Percentiles rank a stretch among this genome's conserved stretches.
Evolutionary conservation across 2,888 invertebrate genomes (phyloP).

Genomic region (Dryobotodes eremita): DNA sequence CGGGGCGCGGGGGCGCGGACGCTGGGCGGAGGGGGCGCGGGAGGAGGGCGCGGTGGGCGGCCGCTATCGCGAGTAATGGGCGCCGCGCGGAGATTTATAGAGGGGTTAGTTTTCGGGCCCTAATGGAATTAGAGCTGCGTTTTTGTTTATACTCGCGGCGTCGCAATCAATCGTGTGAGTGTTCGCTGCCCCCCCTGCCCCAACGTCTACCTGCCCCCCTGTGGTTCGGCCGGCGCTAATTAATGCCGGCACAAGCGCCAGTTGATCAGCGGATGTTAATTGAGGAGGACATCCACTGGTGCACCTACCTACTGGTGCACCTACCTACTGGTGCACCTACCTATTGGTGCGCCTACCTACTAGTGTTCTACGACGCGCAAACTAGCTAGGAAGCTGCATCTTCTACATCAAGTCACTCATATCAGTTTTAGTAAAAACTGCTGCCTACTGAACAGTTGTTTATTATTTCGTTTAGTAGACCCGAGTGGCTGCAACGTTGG

Average conservation of each 20-base stretch:
- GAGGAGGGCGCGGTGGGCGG: slow-evolving; percentile 67
- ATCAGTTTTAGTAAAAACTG: neutral
- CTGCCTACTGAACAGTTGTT: neutral
- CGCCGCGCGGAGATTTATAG: slow-evolving; percentile 79
- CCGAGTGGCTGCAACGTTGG: neutral
- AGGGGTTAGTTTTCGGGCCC: slow-evolving; percentile 80
- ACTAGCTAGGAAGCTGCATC: neutral
- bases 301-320: neutral
- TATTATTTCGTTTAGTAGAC: neutral
- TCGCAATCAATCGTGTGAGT: slow-evolving; percentile 68
- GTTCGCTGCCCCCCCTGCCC: slow-evolving; percentile 21
- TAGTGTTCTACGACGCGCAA: neutral
- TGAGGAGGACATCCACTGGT: slow-evolving; percentile 14
- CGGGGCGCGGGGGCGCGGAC: slow-evolving; percentile 50
- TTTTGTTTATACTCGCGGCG: slow-evolving; percentile 78
- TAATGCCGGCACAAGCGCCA: slow-evolving; percentile 71
- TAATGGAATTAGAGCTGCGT: slow-evolving; percentile 84
- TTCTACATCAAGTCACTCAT: neutral
- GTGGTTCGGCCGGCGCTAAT: slow-evolving; percentile 67
- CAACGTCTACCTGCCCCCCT: slow-evolving; percentile 3
- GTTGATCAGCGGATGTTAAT: slow-evolving; percentile 58
- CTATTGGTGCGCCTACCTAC: neutral
- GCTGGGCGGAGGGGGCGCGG: slow-evolving; percentile 62
- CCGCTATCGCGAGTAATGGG: slow-evolving; percentile 74
- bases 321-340: neutral